Percentiles rank a stretch among this genome's conserved stretches.
These are phyloP conservation scores for Pangasius krempfi DNA, from an alignment of 2,797 vertebrate species.

Conservation along the genomic window DNA sequence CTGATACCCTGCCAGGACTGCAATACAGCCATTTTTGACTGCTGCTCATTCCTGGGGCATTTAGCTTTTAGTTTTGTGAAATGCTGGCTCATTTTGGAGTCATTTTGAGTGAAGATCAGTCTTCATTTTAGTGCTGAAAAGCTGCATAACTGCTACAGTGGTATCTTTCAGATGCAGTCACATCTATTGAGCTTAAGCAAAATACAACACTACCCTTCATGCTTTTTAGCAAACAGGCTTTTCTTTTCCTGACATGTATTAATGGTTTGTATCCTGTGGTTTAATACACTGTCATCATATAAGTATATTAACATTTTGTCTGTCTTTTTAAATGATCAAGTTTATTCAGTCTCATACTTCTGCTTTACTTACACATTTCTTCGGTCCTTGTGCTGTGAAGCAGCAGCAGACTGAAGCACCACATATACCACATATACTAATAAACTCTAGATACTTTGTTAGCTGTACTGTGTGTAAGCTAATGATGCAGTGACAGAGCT, in stretches of 20 bases:
- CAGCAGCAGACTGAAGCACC: not conserved
- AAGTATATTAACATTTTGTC: not conserved
- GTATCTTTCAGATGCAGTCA: not conserved
- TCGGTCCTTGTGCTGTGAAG: not conserved
- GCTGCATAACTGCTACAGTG: not conserved
- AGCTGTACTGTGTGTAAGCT: too few relatives aligned
- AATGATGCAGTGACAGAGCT: too few relatives aligned
- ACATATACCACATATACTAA: too few relatives aligned
- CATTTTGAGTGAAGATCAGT: not conserved
- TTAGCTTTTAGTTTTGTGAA: not conserved
- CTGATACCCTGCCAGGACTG: not conserved
- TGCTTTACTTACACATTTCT: not conserved
- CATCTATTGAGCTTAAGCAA: not conserved
- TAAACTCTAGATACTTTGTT: too few relatives aligned
- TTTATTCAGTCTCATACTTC: not conserved
- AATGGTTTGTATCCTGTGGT: not conserved
- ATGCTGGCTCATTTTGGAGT: not conserved
- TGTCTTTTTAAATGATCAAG: not conserved
- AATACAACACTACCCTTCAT: not conserved
- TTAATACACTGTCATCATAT: not conserved
- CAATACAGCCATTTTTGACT: not conserved
- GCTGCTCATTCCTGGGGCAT: not conserved
- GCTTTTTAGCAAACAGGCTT: not conserved
- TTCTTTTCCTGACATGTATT: not conserved
- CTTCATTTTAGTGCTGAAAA: not conserved